Conservation (phyloP, 2,113 vertebrate genomes). For the Sminthopsis crassicaudata region DNA sequence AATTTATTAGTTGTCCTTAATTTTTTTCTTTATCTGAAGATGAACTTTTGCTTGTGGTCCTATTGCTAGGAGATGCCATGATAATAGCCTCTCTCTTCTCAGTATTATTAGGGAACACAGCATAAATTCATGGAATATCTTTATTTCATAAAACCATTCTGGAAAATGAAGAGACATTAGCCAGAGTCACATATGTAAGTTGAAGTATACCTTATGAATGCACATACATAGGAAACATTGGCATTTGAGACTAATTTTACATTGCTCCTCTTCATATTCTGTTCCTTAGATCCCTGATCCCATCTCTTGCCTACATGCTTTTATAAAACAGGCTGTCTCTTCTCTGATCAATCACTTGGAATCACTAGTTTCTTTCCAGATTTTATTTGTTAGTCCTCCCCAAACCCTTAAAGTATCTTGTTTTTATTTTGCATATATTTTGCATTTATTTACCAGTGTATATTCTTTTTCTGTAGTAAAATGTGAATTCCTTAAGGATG, state of each 20-base stretch:
- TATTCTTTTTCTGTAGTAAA: background rate
- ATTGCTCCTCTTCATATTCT: background rate
- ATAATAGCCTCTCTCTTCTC: background rate
- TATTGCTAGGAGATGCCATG: conserved; percentile 41
- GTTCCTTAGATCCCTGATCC: background rate
- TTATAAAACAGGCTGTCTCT: background rate
- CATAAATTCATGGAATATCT: background rate
- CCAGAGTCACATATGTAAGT: background rate
- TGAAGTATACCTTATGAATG: background rate
- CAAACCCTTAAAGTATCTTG: background rate
- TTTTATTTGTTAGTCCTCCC: background rate
- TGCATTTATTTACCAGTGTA: background rate
- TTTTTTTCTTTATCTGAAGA: conserved; percentile 29
- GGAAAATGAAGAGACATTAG: background rate
- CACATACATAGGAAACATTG: background rate
- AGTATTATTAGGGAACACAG: background rate
- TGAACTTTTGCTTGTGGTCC: background rate
- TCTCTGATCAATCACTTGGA: background rate
- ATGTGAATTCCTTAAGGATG: background rate
- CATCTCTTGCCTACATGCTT: background rate
- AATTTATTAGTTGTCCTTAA: conserved; percentile 13
- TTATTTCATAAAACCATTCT: background rate
- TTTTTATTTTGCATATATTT: background rate
- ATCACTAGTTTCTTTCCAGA: background rate
- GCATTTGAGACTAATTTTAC: background rate